These are phyloP conservation scores for Callinectes sapidus DNA, from an alignment of 2,888 invertebrate genomes.

Conservation along the genomic window DNA sequence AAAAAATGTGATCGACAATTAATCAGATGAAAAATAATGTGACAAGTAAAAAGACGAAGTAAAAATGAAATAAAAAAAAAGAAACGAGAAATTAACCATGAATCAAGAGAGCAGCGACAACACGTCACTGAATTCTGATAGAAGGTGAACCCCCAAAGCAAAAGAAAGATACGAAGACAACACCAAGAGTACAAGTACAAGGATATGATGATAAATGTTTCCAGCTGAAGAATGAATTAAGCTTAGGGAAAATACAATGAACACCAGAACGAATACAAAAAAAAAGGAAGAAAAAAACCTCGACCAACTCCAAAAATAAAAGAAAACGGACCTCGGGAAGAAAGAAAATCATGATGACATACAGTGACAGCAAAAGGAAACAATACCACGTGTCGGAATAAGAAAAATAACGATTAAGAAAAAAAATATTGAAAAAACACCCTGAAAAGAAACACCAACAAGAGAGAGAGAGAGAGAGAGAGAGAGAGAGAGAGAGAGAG, in stretches of 20 bases:
- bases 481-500: neutral
- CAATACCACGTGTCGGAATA: neutral
- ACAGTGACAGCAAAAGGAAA: neutral
- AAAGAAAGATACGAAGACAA: neutral
- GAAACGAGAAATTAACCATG: no score
- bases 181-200: neutral
- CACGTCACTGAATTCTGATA: neutral
- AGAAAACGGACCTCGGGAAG: neutral
- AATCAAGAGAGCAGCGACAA: neutral
- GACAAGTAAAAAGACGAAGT: no score
- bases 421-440: neutral
- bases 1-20: no score
- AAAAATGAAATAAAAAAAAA: no score
- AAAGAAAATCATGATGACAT: neutral
- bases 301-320: neutral
- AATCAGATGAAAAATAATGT: no score
- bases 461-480: neutral
- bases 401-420: neutral
- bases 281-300: neutral
- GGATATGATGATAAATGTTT: neutral
- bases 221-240: neutral
- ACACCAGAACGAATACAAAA: neutral
- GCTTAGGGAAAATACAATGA: neutral
- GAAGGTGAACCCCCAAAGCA: neutral
- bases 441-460: neutral